These are phyloP conservation scores for Lordiphosa mommai DNA, from an alignment of 1,140 invertebrate species.

Conservation along the genomic window DNA sequence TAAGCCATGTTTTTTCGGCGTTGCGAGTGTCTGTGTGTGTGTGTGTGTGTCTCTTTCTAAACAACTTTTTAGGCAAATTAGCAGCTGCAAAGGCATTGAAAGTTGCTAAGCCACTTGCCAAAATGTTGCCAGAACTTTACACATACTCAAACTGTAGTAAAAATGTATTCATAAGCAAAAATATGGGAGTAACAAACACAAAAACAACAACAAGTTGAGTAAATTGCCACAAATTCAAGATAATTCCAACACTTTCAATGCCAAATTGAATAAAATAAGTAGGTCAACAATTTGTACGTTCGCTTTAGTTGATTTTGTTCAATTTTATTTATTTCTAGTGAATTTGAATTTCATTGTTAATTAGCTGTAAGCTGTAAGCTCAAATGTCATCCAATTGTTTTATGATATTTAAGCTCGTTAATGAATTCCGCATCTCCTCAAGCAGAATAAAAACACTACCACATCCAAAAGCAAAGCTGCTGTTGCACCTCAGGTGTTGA, in stretches of 20 bases:
- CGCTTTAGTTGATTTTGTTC: constrained; percentile 11
- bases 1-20: constrained; percentile 52
- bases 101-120: constrained; percentile 74
- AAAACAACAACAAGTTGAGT: constrained; percentile 29
- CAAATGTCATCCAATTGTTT: constrained; percentile 10
- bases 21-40: constrained; percentile 8
- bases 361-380: constrained; percentile 6
- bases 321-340: constrained; percentile 16
- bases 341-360: constrained; percentile 22
- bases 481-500: no score
- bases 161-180: constrained; percentile 25
- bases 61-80: constrained; percentile 71
- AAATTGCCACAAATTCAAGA: constrained; percentile 43
- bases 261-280: constrained; percentile 28
- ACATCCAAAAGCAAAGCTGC: constrained; percentile 5
- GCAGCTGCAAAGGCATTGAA: constrained; percentile 67
- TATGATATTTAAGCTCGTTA: constrained; percentile 34
- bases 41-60: constrained; percentile 53
- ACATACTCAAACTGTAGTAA: no score
- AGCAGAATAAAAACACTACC: constrained; percentile 12
- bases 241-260: constrained; percentile 51
- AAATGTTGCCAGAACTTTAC: constrained; percentile 34
- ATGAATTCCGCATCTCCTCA: constrained; percentile 34
- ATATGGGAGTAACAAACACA: constrained; percentile 13
- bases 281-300: constrained; percentile 41